A percentile compares a stretch with the other conserved stretches of the same genome.
These are phyloP conservation scores for Synanthedon myopaeformis DNA, from an alignment of 2,888 invertebrate species.

Conservation along the genomic window DNA sequence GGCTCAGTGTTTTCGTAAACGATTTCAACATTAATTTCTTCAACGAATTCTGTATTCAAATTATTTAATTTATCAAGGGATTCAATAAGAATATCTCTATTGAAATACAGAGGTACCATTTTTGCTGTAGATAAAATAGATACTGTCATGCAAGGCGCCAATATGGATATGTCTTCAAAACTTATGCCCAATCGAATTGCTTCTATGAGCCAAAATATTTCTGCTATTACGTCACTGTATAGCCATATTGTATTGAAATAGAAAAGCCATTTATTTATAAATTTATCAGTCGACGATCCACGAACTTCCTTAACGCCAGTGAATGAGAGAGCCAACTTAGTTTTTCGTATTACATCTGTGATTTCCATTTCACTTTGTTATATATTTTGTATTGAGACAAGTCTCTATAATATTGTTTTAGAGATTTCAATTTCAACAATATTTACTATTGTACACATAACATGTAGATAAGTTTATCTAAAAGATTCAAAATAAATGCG, in stretches of 20 bases:
- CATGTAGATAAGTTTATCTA: too few relatives aligned
- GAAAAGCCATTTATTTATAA: constrained; percentile 19
- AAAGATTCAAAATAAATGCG: too few relatives aligned
- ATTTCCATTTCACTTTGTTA: constrained; percentile 2
- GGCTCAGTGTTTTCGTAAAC: constrained; percentile 1
- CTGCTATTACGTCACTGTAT: constrained; percentile 29
- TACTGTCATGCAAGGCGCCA: constrained; percentile 34
- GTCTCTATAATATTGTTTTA: too few relatives aligned
- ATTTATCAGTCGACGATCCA: constrained; percentile 10
- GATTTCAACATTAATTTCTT: constrained; percentile 1
- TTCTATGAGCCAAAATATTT: constrained; percentile 31
- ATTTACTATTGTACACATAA: too few relatives aligned
- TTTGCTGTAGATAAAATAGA: constrained; percentile 32
- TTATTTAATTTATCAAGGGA: constrained; percentile 25
- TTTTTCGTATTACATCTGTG: constrained; percentile 2
- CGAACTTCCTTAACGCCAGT: constrained; percentile 27
- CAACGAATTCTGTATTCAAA: constrained; percentile 21
- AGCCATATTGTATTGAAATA: constrained; percentile 28
- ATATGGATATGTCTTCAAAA: constrained; percentile 31
- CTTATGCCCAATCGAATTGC: constrained; percentile 23
- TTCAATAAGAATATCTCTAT: constrained; percentile 18
- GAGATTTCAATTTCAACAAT: too few relatives aligned
- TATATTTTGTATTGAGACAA: not conserved
- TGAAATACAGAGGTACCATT: constrained; percentile 20
- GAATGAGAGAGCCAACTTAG: constrained; percentile 14